Evolutionary conservation across 2,113 vertebrate species (phyloP), one percentile per base, ranked within the genome.

Genomic region (pig (Sus scrofa)): DNA sequence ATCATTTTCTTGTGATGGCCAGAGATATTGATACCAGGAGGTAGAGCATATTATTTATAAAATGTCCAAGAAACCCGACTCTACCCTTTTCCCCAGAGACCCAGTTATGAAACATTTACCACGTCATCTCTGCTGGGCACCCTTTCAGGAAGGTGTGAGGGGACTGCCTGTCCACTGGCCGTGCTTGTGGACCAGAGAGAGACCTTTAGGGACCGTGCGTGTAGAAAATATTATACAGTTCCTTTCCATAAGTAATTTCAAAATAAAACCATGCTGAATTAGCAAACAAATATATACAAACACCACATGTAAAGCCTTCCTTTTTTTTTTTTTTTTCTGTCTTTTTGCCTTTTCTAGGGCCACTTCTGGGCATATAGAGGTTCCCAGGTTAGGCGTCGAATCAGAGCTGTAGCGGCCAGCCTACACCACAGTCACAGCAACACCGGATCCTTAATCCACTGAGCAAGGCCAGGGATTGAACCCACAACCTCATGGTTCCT

Each of bases 71-170:
- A 87, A 87, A 86, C 14, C 6, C 71, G 50, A n/a, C 37, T 68
- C 44, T 74, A 22, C 15, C 56, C 16, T 54, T 65, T 34, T 60
- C 0, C 63, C 74, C 74, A 87, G 44, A 79, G 12, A 75, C 18
- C 19, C 14, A 37, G 19, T 81, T 37, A 65, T 70, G 68, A 78
- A 74, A 34, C 34, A 37, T 8, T 65, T 77, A 75, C 34, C 30
- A 65, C 52, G 9, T 39, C 11, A 62, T 8, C 16, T 2, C 6
- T 13, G 1, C 65, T 30, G 7, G 24, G 56, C 1, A 70, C 27
- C 3, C 13, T 16, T 71, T 73, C 1, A 0, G 30, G 44, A 67
- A 20, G 11, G 7, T 16, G 1, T 7, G 1, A 0, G 24, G 65
- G 5, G 6, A 37, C 7, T 37, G 24, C 30, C 18, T 34, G 6